These are phyloP conservation scores for Ephestia elutella DNA, from an alignment of 1,140 invertebrate species.

Conservation along the genomic window DNA sequence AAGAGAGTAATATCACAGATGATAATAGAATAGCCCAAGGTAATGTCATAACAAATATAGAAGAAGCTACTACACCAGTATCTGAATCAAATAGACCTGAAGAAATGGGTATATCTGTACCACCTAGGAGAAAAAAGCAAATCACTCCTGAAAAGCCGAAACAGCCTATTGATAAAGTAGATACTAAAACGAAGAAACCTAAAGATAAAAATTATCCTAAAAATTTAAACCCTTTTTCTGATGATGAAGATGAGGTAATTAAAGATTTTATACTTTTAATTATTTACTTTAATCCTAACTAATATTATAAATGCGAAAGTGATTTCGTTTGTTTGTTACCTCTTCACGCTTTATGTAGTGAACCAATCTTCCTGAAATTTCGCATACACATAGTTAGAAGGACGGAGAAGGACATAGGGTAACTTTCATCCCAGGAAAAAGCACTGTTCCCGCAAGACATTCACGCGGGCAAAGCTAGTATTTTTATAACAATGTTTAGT, in stretches of 20 bases:
- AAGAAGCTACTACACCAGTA: conserved; percentile 13
- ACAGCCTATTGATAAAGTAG: conserved; percentile 24
- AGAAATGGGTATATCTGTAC: conserved; percentile 55
- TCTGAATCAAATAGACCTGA: conserved; percentile 17
- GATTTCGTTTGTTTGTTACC: too few species aligned
- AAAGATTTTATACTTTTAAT: neutral
- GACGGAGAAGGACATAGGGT: too few species aligned
- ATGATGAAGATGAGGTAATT: conserved; percentile 75
- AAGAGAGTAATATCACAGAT: conserved; percentile 60
- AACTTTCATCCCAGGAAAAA: too few species aligned
- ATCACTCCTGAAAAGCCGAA: conserved; percentile 21
- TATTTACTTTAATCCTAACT: too few species aligned
- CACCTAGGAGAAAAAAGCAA: conserved; percentile 59
- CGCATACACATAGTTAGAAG: too few species aligned
- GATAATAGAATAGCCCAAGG: conserved; percentile 58
- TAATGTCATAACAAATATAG: conserved; percentile 25
- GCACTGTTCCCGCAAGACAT: too few species aligned
- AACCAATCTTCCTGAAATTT: too few species aligned
- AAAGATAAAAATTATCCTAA: conserved; percentile 78
- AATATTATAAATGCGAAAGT: too few species aligned
- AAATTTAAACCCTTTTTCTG: conserved; percentile 87
- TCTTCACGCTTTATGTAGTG: too few species aligned
- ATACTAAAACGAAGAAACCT: conserved; percentile 25
- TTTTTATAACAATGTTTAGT: too few species aligned
- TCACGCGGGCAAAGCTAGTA: too few species aligned